phyloP scores from a whole-genome alignment of 2,113 vertebrate species.

The Limanda limanda region DNA sequence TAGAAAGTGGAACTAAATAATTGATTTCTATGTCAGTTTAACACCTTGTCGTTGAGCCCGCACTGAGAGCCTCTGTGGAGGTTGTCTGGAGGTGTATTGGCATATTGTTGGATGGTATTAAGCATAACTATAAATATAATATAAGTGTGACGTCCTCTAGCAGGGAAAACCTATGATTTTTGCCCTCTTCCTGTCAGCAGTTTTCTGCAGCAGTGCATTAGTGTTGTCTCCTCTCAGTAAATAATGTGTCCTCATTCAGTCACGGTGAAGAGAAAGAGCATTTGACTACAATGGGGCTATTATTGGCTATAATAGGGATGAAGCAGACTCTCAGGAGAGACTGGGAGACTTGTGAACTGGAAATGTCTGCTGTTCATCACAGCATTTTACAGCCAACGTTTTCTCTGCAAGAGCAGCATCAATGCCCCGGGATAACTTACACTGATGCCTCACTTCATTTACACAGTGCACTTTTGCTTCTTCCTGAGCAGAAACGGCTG shows the following conservation, averaged over 20 bases:
- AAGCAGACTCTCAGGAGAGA: conserved; percentile 87
- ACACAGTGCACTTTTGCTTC: conserved; percentile 76
- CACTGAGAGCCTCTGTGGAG: conserved; percentile 52
- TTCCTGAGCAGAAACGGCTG: conserved; percentile 65
- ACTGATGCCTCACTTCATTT: conserved; percentile 80
- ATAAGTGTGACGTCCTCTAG: conserved; percentile 73
- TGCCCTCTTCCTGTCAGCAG: conserved; percentile 84
- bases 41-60: conserved; percentile 58
- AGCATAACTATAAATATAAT: conserved; percentile 82
- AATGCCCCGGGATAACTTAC: conserved; percentile 77
- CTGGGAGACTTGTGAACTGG: conserved; percentile 85
- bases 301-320: conserved; percentile 90
- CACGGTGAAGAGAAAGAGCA: conserved; percentile 85
- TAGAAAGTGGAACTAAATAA: conserved; percentile 38
- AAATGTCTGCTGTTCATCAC: conserved; percentile 86
- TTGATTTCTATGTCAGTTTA: conserved; percentile 42
- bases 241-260: conserved; percentile 89
- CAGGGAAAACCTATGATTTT: conserved; percentile 79
- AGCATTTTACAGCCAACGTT: conserved; percentile 78
- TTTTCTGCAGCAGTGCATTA: conserved; percentile 79
- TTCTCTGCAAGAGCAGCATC: conserved; percentile 77
- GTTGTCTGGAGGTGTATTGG: conserved; percentile 66
- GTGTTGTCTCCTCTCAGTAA: conserved; percentile 85
- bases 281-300: conserved; percentile 91
- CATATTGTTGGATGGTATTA: conserved; percentile 72